phyloP scores from a whole-genome alignment of 2,113 vertebrate species.

The Bufo bufo region DNA sequence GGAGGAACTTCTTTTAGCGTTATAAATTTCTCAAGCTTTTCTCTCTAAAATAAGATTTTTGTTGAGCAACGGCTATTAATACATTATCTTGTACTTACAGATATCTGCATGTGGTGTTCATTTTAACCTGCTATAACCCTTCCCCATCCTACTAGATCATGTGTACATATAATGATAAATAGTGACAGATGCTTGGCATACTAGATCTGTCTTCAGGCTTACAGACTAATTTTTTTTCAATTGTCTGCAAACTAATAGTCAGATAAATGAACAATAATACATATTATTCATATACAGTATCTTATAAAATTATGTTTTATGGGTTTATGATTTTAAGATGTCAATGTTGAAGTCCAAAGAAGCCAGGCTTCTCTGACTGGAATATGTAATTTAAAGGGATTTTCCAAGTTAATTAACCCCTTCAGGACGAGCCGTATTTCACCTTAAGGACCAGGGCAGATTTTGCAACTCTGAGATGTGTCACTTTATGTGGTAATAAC shows the following conservation, averaged over 20 bases:
- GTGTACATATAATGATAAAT: slow-evolving; percentile 32
- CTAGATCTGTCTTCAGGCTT: slow-evolving; percentile 28
- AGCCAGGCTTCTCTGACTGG: no score
- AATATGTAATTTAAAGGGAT: no score
- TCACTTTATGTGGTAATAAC: no score
- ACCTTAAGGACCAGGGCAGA: no score
- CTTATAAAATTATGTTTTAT: no score
- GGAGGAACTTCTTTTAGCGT: background rate
- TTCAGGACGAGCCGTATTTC: no score
- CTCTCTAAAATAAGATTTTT: background rate
- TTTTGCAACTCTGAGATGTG: no score
- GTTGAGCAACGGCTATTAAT: background rate
- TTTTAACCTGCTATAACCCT: slow-evolving; percentile 38
- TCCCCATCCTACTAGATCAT: slow-evolving; percentile 1
- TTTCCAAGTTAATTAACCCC: no score
- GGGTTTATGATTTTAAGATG: no score
- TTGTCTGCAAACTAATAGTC: background rate
- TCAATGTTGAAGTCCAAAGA: no score
- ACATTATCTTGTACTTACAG: slow-evolving; percentile 28
- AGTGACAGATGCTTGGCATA: slow-evolving; percentile 40
- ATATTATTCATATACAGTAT: background rate
- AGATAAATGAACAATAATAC: background rate
- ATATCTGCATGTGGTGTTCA: slow-evolving; percentile 21
- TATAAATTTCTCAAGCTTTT: background rate
- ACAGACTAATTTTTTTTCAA: background rate